Evolutionary conservation across 1,140 invertebrate species (phyloP).

Genomic region (Polyergus mexicanus): DNA sequence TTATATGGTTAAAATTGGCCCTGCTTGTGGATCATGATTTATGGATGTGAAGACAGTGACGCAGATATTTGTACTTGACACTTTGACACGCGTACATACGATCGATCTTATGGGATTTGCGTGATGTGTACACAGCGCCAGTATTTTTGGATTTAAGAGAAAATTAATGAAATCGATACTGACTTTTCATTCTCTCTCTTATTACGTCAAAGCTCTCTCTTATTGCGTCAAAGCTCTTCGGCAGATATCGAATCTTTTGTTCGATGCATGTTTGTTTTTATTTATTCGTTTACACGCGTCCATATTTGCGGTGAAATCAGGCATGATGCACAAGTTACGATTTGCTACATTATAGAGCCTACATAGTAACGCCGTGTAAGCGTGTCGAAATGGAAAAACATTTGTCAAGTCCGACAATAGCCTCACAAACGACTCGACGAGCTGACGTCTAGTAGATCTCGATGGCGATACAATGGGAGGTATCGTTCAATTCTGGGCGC

Average conservation of each 20-base stretch:
- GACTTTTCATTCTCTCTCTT: not conserved
- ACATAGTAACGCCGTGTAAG: conserved; percentile 33
- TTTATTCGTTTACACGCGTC: not conserved
- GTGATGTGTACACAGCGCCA: not conserved
- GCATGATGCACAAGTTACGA: conserved; percentile 29
- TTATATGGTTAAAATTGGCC: conserved; percentile 34
- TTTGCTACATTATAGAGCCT: conserved; percentile 25
- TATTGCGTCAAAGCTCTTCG: not conserved
- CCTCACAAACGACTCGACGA: conserved; percentile 73
- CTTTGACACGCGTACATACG: conserved; percentile 8
- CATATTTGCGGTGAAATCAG: conserved; percentile 48
- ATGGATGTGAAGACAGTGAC: conserved; percentile 22
- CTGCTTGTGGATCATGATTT: conserved; percentile 49
- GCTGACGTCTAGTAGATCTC: conserved; percentile 71
- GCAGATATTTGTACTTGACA: conserved; percentile 55
- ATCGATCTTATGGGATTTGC: not conserved
- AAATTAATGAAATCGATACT: conserved; percentile 31
- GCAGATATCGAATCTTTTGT: not conserved
- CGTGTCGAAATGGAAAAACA: conserved; percentile 51
- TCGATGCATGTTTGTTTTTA: not conserved
- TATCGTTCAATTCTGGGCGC: conserved; percentile 77
- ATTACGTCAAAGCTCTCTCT: not conserved
- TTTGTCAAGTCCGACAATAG: conserved; percentile 73
- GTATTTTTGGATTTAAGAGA: not conserved
- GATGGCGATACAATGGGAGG: conserved; percentile 71